Percentiles rank a stretch among this genome's conserved stretches.
These are phyloP conservation scores for Paratrypauchen microcephalus DNA, from an alignment of 2,797 vertebrate species.

Conservation along the genomic window DNA sequence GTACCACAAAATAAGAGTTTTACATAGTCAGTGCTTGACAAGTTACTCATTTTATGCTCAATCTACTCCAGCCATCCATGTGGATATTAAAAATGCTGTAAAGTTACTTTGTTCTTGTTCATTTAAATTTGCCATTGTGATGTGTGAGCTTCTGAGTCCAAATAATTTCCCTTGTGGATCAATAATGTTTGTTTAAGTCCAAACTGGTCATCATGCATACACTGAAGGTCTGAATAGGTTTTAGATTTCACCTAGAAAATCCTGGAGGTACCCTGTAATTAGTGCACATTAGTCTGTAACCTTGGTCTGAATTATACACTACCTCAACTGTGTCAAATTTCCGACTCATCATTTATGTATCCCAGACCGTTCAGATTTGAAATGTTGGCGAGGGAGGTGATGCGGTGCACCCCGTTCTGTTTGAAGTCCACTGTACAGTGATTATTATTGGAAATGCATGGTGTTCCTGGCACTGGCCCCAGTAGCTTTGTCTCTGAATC, in stretches of 20 bases:
- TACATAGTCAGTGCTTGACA: too few relatives aligned
- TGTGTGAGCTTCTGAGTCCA: too few relatives aligned
- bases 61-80: too few relatives aligned
- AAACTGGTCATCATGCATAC: not conserved
- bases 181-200: too few relatives aligned
- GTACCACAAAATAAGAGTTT: too few relatives aligned
- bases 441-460: slow-evolving; percentile 66
- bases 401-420: slow-evolving; percentile 62
- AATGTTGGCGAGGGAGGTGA: slow-evolving; percentile 62
- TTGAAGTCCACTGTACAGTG: slow-evolving; percentile 65
- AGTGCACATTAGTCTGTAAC: slow-evolving; percentile 22
- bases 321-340: slow-evolving; percentile 69
- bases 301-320: slow-evolving; percentile 12
- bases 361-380: slow-evolving; percentile 70
- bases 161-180: too few relatives aligned
- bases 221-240: not conserved
- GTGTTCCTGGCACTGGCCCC: slow-evolving; percentile 39
- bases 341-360: slow-evolving; percentile 79
- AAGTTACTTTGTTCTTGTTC: too few relatives aligned
- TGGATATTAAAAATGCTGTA: too few relatives aligned
- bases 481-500: slow-evolving; percentile 56
- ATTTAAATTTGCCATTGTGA: too few relatives aligned
- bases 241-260: not conserved
- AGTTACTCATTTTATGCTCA: too few relatives aligned
- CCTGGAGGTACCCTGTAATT: slow-evolving; percentile 16